Evolutionary conservation across 2,888 invertebrate genomes (phyloP), one percentile per base, ranked within the genome.

Genomic region (Lasioglossum morio): DNA sequence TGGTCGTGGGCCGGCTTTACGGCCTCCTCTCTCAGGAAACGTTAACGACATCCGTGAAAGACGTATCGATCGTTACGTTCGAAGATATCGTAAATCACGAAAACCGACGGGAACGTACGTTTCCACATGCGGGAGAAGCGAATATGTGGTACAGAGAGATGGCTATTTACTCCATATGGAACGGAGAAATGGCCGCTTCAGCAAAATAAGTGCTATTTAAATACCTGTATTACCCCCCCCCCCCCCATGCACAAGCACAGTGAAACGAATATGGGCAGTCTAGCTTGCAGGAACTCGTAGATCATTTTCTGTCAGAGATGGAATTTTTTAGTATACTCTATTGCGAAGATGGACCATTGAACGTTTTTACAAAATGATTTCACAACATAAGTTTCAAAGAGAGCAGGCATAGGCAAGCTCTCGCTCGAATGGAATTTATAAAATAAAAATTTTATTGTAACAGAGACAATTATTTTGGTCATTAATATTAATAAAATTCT

Each of bases 1-100:
- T 87, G 85, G 89, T 89, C 89, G 86, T 89, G 78, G 87, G 86
- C 89, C 88, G 88, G 82, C 89, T 88, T 90, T 87, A 86, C 91
- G 90, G 91, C 91, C 93, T 93, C 90, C 92, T 93, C 93, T 94
- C 91, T 90, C 93, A 92, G 94, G 93, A 94, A 94, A 93, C 92
- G 93, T 94, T 93, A 93, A 92, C 90, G 92, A 93, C 91, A 91
- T 90, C 89, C 89, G 90, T 88, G 92, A 90, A 87, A 87, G 84
- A 87, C 85, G 82, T 89, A 92, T 92, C 91, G 92, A 92, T 92
- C 91, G 87, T 87, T 89, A 75, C 86, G 86, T 87, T 79, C 82
- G 88, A 91, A 90, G 89, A 87, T 82, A 80, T 83, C 88, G 86
- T 91, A 90, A 90, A 91, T 92, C 88, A 90, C 82, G 81, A 74